phyloP scores from a whole-genome alignment of 2,113 vertebrate genomes.

The Rhizomys pruinosus region DNA sequence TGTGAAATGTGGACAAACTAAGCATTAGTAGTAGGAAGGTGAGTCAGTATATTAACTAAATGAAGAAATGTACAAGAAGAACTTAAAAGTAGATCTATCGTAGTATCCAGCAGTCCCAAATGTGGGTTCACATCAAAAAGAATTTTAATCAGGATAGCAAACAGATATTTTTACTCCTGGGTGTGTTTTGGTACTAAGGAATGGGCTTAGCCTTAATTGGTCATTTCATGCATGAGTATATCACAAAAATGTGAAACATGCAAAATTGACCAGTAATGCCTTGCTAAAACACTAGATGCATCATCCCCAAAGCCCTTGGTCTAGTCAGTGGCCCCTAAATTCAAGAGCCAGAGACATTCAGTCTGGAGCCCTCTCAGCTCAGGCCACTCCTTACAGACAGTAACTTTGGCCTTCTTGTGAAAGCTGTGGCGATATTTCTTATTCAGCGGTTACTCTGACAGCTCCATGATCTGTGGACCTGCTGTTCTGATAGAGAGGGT shows the following conservation, averaged over 20 bases:
- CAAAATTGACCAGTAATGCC: too few relatives aligned
- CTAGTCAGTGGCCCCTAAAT: background rate
- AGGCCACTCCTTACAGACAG: background rate
- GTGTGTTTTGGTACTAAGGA: background rate
- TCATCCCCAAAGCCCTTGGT: background rate
- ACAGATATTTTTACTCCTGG: background rate
- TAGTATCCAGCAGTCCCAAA: background rate
- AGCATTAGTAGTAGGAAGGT: too few relatives aligned
- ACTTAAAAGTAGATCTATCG: too few relatives aligned
- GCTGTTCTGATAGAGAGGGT: background rate
- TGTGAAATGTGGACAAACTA: background rate
- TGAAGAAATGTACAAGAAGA: too few relatives aligned
- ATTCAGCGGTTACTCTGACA: background rate
- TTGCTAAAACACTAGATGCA: background rate
- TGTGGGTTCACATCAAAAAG: background rate
- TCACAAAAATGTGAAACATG: background rate
- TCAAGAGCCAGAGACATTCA: background rate
- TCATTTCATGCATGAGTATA: background rate
- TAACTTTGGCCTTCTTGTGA: background rate
- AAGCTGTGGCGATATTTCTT: background rate
- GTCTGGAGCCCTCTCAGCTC: background rate
- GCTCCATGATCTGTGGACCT: background rate
- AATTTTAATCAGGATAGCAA: background rate
- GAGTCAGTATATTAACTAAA: too few relatives aligned
- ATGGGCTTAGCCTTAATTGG: background rate